These are phyloP conservation scores for Fissipunctia ypsillon DNA, from an alignment of 2,888 invertebrate genomes.

Conservation along the genomic window DNA sequence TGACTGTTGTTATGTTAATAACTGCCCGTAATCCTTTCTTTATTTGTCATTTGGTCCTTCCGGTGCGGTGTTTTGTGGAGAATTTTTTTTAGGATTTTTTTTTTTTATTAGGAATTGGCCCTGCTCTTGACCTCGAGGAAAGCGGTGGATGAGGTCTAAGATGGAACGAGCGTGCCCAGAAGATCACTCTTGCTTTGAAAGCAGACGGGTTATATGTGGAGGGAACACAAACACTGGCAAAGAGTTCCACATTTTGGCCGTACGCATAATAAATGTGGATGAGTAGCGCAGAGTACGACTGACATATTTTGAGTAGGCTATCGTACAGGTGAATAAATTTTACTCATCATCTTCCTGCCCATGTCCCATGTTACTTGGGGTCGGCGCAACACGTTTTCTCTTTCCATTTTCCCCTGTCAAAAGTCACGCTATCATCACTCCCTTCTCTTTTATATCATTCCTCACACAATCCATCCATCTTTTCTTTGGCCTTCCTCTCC, in stretches of 20 bases:
- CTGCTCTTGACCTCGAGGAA: background rate
- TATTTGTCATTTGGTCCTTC: background rate
- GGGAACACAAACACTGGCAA: background rate
- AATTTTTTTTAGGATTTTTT: too few relatives aligned
- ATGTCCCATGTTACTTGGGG: too few relatives aligned
- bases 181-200: background rate
- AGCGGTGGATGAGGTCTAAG: background rate
- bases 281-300: background rate
- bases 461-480: too few relatives aligned
- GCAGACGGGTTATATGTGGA: too few relatives aligned
- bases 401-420: too few relatives aligned
- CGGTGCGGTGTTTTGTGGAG: background rate
- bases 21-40: conserved; percentile 6
- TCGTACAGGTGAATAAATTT: background rate
- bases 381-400: too few relatives aligned
- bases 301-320: background rate
- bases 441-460: too few relatives aligned
- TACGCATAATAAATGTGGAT: background rate
- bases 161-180: background rate
- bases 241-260: background rate
- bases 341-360: too few relatives aligned
- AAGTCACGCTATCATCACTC: too few relatives aligned
- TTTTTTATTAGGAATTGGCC: background rate
- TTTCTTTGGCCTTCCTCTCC: too few relatives aligned
- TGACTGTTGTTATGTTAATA: too few relatives aligned